A percentile compares a stretch with the other conserved stretches of the same genome.
phyloP scores from a whole-genome alignment of 2,113 vertebrate genomes.

The Leuciscus idus region DNA sequence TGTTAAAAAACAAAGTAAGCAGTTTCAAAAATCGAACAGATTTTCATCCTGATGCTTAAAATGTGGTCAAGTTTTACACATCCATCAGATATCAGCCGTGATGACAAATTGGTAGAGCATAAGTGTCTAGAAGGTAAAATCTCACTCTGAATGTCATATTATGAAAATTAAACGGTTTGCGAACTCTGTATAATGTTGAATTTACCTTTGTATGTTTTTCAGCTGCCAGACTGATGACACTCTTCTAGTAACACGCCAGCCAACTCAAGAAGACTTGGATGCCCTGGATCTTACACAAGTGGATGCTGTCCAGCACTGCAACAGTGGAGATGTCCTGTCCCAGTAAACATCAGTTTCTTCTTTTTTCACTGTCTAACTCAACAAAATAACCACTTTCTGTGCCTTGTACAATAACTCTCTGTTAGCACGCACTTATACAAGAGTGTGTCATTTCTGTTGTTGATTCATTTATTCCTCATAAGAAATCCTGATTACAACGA shows the following conservation, averaged over 20 bases:
- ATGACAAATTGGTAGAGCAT: background rate
- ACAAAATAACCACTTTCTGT: background rate
- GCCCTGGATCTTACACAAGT: constrained; percentile 58
- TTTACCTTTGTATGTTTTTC: constrained; percentile 7
- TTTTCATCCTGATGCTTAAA: background rate
- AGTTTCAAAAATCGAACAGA: background rate
- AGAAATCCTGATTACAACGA: background rate
- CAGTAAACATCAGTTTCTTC: constrained; percentile 61
- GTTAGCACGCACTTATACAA: too few relatives aligned
- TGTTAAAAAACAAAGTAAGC: background rate
- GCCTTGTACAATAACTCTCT: background rate
- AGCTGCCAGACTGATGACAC: constrained; percentile 83
- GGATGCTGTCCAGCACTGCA: constrained; percentile 59
- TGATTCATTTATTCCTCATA: background rate
- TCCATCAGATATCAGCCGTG: background rate
- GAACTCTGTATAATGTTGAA: background rate
- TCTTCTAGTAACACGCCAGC: constrained; percentile 74
- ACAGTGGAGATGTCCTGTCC: constrained; percentile 56
- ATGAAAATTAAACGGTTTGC: background rate
- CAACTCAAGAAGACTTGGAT: constrained; percentile 75
- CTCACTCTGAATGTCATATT: background rate
- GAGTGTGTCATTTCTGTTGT: background rate
- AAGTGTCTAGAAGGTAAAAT: background rate
- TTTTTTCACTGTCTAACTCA: background rate
- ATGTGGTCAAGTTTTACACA: background rate